Base-by-base conservation (phyloP, 2,888 invertebrate species). In the Lordiphosa fenestrarum region DNA sequence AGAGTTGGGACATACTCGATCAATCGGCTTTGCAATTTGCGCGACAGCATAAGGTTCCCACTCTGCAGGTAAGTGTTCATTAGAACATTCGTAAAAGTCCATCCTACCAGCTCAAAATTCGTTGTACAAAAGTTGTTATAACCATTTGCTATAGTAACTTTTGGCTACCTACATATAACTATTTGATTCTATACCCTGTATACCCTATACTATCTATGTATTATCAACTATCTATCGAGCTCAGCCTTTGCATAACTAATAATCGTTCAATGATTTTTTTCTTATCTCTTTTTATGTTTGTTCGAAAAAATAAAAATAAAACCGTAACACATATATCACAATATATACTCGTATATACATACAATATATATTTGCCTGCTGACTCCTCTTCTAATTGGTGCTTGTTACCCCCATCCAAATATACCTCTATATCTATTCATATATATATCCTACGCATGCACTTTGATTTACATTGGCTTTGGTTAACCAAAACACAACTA, bases 1-100 rank as follows among this genome's bases (percentile, higher is more conserved):
- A 97, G 89, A 97, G 97, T 0, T 98, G 97, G 95, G 98, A 98
- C 86, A 91, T 97, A n/a, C 90, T 97, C 10, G 98, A 98, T 88
- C 97, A 96, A 85, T 93, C 93, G 1, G 94, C 95, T 0, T 90
- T 96, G 54, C 93, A 94, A 19, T 94, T 94, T 61, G 95, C 95
- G 0, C 92, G 91, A 40, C 92, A 92, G 72, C 92, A 93, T 69
- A 94, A 93, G 86, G 87, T 87, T 37, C 93, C 93, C 78, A 91
- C 91, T 30, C 91, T 92, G 85, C 92, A 93, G 91, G 92, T 92
- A 90, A 88, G 66, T 15, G 15, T 30, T 9, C 30, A 30, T 9
- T 9, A 3, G 30, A 9, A 30, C 13, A 37, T 13, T 39, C n/a
- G 30, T n/a, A 23, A 9, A 37, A 36, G 41, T 46, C 19, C 7